Evolutionary conservation across 2,113 vertebrate species (phyloP).

Genomic region (Neogale vison): DNA sequence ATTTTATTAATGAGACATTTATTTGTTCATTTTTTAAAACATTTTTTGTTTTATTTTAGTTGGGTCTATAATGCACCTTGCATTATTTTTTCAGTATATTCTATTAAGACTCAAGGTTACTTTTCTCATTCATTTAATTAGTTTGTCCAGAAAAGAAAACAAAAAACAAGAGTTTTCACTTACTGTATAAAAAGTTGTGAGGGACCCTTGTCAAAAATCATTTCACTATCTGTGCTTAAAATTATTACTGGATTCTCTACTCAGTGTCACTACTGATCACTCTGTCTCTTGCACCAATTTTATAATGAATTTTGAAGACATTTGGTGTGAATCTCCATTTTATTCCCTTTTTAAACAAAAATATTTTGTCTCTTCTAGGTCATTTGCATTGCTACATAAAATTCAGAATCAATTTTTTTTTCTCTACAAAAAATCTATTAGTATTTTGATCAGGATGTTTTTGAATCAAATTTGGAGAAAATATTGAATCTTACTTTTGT

Average conservation of each 20-base stretch:
- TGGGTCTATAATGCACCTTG: not conserved
- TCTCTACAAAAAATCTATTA: not conserved
- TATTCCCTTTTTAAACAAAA: not conserved
- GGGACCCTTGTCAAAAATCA: not conserved
- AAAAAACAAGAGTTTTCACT: not conserved
- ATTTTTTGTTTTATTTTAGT: not conserved
- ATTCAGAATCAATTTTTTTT: not conserved
- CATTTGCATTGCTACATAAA: not conserved
- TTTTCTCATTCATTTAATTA: not conserved
- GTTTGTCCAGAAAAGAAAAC: too few relatives aligned
- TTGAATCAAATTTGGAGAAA: not conserved
- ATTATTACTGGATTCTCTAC: not conserved
- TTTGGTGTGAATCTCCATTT: not conserved
- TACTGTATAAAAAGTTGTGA: not conserved
- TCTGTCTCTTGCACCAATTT: not conserved
- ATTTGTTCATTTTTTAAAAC: not conserved
- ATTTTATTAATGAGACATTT: not conserved
- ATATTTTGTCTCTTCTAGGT: not conserved
- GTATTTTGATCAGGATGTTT: not conserved
- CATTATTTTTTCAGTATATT: not conserved
- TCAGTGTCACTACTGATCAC: not conserved
- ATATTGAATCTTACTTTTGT: not conserved
- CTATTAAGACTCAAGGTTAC: not conserved
- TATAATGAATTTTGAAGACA: not conserved
- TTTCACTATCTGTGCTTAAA: not conserved